Conservation (phyloP, 2,113 vertebrate species). For the Xiphophorus hellerii region DNA sequence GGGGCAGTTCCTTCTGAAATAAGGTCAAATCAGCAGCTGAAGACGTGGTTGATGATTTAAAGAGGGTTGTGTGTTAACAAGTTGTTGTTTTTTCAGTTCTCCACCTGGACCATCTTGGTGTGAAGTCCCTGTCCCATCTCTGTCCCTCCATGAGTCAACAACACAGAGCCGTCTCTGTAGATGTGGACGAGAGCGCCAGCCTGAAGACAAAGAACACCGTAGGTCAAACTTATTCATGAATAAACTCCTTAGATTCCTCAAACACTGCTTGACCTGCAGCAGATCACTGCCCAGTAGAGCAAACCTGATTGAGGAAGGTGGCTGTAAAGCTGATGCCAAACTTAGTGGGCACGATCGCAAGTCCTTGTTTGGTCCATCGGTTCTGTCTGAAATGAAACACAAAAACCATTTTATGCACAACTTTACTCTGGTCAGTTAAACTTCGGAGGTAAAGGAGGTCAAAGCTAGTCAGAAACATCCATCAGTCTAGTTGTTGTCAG, state of each 20-base stretch:
- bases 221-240: not conserved
- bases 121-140: conserved; percentile 99
- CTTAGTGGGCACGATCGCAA: conserved; percentile 92
- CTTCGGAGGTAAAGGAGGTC: no score
- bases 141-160: conserved; percentile 92
- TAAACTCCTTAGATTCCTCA: not conserved
- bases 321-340: conserved; percentile 92
- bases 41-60: no score
- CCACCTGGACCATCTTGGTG: conserved; percentile 98
- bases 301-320: conserved; percentile 93
- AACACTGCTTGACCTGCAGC: not conserved
- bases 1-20: not conserved
- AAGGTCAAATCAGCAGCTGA: not conserved
- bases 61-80: no score
- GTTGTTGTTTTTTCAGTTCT: not conserved
- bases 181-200: conserved; percentile 92
- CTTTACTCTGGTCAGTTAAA: not conserved
- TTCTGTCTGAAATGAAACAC: conserved; percentile 81
- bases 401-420: not conserved
- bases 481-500: no score
- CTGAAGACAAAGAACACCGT: conserved; percentile 64
- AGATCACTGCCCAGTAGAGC: not conserved
- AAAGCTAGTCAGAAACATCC: no score
- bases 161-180: conserved; percentile 94
- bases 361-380: conserved; percentile 94